Conservation (phyloP, 1,140 invertebrate species). For the Ditylenchus dipsaci region DNA sequence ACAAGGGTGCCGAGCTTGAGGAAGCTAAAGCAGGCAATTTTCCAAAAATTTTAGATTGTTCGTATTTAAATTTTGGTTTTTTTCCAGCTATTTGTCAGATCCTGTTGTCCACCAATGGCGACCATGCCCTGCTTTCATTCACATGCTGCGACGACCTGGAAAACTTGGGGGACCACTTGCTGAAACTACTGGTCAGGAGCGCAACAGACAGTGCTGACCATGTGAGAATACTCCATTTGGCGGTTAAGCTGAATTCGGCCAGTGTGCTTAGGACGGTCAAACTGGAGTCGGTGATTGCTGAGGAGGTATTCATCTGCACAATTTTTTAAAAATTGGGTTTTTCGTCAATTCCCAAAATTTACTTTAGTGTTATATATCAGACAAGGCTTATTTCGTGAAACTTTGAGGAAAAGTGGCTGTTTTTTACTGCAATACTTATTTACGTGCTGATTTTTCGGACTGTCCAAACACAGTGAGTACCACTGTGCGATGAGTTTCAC, state of each 20-base stretch:
- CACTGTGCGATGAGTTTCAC: no score
- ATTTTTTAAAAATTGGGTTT: no score
- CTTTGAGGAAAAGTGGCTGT: no score
- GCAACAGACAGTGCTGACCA: slow-evolving; percentile 25
- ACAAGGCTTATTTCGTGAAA: no score
- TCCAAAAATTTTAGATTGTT: no score
- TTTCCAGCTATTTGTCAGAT: background rate
- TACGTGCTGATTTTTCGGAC: no score
- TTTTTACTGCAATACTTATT: no score
- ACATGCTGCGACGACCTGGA: background rate
- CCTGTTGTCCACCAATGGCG: background rate
- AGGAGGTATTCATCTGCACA: background rate
- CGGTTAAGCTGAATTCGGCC: slow-evolving; percentile 1
- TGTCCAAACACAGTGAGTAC: no score
- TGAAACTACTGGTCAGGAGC: slow-evolving; percentile 35
- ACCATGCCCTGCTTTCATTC: background rate
- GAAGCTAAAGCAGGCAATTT: background rate
- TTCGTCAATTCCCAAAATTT: no score
- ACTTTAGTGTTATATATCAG: no score
- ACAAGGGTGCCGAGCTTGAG: background rate
- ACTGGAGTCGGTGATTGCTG: slow-evolving; percentile 20
- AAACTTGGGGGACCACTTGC: slow-evolving; percentile 3
- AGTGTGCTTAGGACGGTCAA: slow-evolving; percentile 18
- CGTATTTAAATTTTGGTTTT: no score
- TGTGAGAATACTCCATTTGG: slow-evolving; percentile 20